Conservation (phyloP, 2,113 vertebrate species). For the Galbula dea region DNA sequence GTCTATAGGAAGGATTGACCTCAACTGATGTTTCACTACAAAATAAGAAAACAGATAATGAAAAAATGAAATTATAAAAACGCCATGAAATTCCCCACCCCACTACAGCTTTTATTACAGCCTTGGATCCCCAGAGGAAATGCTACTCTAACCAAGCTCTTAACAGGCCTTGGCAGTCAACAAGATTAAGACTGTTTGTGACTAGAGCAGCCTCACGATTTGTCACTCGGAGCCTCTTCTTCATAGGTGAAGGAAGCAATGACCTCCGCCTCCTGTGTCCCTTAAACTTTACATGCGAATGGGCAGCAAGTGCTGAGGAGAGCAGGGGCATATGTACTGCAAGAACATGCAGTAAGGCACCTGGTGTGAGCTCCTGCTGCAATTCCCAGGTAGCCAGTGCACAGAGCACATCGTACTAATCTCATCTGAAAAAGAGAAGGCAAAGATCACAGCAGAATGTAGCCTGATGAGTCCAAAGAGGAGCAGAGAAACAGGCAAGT, state of each 20-base stretch:
- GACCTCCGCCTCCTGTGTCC: background rate
- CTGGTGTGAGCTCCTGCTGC: background rate
- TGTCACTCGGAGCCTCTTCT: background rate
- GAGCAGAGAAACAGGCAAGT: background rate
- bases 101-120: background rate
- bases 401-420: rapidly evolving
- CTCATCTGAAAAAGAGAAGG: background rate
- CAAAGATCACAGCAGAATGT: background rate
- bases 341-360: rapidly evolving
- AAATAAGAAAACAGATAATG: slow-evolving; percentile 16
- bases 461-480: rapidly evolving
- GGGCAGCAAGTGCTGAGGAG: background rate
- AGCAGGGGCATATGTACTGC: rapidly evolving
- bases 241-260: background rate
- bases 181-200: slow-evolving; percentile 5
- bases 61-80: slow-evolving; percentile 31
- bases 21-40: background rate
- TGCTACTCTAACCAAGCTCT: background rate
- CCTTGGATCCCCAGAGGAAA: slow-evolving; percentile 3
- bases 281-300: background rate
- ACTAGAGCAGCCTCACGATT: background rate
- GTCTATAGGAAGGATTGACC: slow-evolving; percentile 15
- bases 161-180: background rate
- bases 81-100: background rate
- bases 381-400: background rate